Percentiles rank a stretch among this genome's conserved stretches.
phyloP scores from a whole-genome alignment of 2,113 vertebrate genomes.

The Coturnix japonica region DNA sequence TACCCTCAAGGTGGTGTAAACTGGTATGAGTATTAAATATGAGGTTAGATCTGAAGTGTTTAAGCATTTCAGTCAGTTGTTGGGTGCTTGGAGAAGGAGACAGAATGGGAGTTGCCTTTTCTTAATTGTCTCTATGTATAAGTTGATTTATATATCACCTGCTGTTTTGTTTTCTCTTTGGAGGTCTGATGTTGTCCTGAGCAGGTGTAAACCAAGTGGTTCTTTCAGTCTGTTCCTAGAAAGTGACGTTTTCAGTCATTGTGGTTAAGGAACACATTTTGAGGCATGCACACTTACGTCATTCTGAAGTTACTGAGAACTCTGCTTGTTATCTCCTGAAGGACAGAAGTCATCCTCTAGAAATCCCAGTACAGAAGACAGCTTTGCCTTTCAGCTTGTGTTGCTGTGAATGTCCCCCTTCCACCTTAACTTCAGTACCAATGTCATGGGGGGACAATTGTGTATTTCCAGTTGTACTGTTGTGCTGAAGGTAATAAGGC shows the following conservation, averaged over 20 bases:
- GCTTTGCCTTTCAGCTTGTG: neutral
- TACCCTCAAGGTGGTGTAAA: conserved; percentile 35
- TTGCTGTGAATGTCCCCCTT: neutral
- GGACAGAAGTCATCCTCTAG: neutral
- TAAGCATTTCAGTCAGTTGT: conserved; percentile 12
- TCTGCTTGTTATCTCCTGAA: neutral
- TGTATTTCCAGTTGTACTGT: neutral
- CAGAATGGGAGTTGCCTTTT: neutral
- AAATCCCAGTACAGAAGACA: neutral
- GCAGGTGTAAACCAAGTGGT: neutral
- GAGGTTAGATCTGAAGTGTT: conserved; percentile 41
- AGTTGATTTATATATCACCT: neutral
- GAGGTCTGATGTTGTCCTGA: neutral
- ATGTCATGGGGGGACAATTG: neutral
- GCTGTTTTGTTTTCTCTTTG: conserved; percentile 2
- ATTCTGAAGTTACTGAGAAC: neutral
- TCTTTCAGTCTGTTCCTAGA: neutral
- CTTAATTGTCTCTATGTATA: neutral
- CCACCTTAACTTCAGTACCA: neutral
- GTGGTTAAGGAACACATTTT: neutral
- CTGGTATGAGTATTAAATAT: conserved; percentile 14
- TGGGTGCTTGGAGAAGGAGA: neutral
- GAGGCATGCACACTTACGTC: neutral
- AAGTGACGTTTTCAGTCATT: neutral
- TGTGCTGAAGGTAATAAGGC: neutral